Percentiles rank a stretch among this genome's conserved stretches.
phyloP scores from a whole-genome alignment of 1,140 invertebrate species.

The Helicoverpa armigera region DNA sequence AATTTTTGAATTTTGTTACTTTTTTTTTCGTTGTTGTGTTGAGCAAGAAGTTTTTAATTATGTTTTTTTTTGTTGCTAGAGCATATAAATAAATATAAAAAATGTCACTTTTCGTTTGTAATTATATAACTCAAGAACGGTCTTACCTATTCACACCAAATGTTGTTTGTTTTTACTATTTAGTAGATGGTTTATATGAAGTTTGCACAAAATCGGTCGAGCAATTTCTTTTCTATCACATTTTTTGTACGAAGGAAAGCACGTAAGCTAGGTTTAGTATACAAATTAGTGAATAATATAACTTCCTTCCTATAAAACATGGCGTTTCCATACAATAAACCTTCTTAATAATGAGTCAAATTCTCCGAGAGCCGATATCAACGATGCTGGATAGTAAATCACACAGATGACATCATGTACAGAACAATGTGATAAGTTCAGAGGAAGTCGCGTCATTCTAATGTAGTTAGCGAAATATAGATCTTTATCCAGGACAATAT shows the following conservation, averaged over 20 bases:
- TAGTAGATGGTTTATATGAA: too few relatives aligned
- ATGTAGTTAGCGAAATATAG: background rate
- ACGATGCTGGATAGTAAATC: slow-evolving; percentile 20
- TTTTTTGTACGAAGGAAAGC: too few relatives aligned
- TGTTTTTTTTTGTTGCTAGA: background rate
- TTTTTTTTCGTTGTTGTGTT: background rate
- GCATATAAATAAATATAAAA: too few relatives aligned
- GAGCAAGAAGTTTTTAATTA: background rate
- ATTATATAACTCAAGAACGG: too few relatives aligned
- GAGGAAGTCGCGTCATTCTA: background rate
- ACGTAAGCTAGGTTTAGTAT: too few relatives aligned
- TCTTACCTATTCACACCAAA: too few relatives aligned
- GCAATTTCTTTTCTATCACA: too few relatives aligned
- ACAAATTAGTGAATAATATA: too few relatives aligned
- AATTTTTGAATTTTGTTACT: too few relatives aligned
- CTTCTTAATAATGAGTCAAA: slow-evolving; percentile 29
- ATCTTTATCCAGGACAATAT: background rate
- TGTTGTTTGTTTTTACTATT: too few relatives aligned
- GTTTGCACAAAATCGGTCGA: too few relatives aligned
- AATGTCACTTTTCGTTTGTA: too few relatives aligned
- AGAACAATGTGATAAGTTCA: slow-evolving; percentile 36
- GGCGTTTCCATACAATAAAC: background rate
- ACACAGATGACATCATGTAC: slow-evolving; percentile 35
- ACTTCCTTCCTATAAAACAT: background rate
- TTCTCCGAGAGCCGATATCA: slow-evolving; percentile 37